Percentiles rank a stretch among this genome's conserved stretches.
Evolutionary conservation across 2,888 invertebrate genomes (phyloP).

Genomic region (Aphodius sticticus): DNA sequence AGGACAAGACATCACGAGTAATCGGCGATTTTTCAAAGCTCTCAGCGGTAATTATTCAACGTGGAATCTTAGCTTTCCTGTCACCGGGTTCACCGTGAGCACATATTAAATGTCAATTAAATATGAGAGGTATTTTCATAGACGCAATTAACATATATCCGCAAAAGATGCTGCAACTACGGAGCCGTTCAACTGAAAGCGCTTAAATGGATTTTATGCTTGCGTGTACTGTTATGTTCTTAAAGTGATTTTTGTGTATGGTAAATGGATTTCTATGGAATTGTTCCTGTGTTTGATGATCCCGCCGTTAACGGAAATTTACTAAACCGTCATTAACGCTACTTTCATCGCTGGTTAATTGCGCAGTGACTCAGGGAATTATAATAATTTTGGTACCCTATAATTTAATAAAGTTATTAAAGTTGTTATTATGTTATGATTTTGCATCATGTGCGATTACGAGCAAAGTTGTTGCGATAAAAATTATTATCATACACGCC

Average conservation of each 20-base stretch:
- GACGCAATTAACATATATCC: neutral
- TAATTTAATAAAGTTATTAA: neutral
- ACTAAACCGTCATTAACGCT: neutral
- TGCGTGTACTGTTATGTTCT: neutral
- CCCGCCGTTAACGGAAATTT: neutral
- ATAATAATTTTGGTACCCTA: neutral
- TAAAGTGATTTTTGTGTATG: neutral
- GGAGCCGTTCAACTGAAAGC: neutral
- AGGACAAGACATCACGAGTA: neutral
- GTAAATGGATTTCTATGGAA: conserved; percentile 4
- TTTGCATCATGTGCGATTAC: too few species aligned
- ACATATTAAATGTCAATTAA: neutral
- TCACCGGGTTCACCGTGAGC: neutral
- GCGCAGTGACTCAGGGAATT: neutral
- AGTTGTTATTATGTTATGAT: too few species aligned
- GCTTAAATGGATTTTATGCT: neutral
- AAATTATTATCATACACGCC: too few species aligned
- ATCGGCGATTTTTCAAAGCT: neutral
- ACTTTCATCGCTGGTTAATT: neutral
- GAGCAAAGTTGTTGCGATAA: too few species aligned
- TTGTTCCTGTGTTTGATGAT: neutral
- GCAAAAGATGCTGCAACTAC: neutral
- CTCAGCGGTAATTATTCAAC: neutral
- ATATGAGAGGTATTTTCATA: neutral
- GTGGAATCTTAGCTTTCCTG: neutral